Evolutionary conservation across 1,140 invertebrate genomes (phyloP).

Genomic region (Monomorium pharaonis): DNA sequence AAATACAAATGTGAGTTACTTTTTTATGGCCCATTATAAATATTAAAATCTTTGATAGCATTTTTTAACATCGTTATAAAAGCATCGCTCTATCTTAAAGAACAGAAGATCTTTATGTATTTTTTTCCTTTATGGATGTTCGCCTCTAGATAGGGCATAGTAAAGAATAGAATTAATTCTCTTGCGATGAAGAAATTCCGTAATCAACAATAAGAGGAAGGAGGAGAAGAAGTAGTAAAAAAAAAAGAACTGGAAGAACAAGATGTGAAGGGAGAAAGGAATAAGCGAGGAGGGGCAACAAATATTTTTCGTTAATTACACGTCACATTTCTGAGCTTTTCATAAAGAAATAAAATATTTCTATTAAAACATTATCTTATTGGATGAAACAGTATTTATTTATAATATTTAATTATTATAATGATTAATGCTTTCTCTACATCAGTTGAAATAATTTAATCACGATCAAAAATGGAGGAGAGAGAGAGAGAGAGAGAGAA

Average conservation of each 20-base stretch:
- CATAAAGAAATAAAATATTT: not conserved
- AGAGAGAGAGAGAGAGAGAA: conserved; percentile 18
- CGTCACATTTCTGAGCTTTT: not conserved
- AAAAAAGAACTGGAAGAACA: not conserved
- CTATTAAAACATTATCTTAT: not conserved
- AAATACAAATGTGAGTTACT: not conserved
- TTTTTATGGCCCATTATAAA: not conserved
- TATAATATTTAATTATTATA: not conserved
- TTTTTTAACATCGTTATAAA: not conserved
- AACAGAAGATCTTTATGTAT: not conserved
- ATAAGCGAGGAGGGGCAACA: not conserved
- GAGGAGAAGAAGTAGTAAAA: not conserved
- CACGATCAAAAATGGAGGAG: not conserved
- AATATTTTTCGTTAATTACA: not conserved
- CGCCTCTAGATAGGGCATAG: not conserved
- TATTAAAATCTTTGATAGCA: not conserved
- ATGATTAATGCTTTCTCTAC: not conserved
- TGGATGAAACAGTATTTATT: not conserved
- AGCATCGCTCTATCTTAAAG: not conserved
- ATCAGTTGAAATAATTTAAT: conserved; percentile 28
- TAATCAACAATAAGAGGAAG: conserved; percentile 1
- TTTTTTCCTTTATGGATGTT: not conserved
- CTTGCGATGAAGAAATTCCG: conserved; percentile 1
- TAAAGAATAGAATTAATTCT: not conserved
- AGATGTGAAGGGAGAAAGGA: not conserved